Base-by-base conservation (phyloP, 2,113 vertebrate genomes). In the Alethe castanea region DNA sequence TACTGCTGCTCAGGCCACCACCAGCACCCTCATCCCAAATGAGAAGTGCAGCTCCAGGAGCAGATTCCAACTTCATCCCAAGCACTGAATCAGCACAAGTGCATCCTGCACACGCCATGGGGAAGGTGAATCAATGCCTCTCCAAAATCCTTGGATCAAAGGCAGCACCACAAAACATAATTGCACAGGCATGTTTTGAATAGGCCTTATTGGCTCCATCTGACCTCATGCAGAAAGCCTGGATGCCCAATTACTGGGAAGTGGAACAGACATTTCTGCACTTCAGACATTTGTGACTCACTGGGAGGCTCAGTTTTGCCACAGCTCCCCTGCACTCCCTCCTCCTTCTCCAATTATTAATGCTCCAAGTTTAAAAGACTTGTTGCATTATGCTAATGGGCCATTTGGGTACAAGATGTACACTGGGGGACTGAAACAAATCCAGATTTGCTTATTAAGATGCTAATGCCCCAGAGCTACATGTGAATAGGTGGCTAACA, bases 401-500 rank as follows among this genome's bases (percentile, higher is more conserved):
- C 88, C 79, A 84, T 82, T 92, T 84, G 82, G 92, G 95, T 94
- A 96, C 94, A 96, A 92, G 85, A 90, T 29, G 95, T 95, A 92
- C 92, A 90, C 88, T 6, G n/a, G 86, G 61, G 76, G 88, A 94
- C 92, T 78, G 76, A 86, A 95, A 93, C 95, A 90, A 83, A 95
- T 94, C 94, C 92, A 96, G 86, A 95, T 95, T 95, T 95, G 93
- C 76, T 93, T 81, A 91, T 97, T 95, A 96, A 92, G 92, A 96
- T 92, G 90, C 79, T 96, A 93, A 96, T 93, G 92, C 92, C 92
- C 61, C 72, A 81, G 73, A 94, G 80, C 69, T 78, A 88, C 82
- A 48, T 11, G 67, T 65, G 81, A 95, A 81, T 22, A 78, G 52
- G 38, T 36, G 86, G 61, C 60, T 73, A 83, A 88, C 5, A 3